These are phyloP conservation scores for Ia io DNA, from an alignment of 2,113 vertebrate genomes.

Conservation along the genomic window DNA sequence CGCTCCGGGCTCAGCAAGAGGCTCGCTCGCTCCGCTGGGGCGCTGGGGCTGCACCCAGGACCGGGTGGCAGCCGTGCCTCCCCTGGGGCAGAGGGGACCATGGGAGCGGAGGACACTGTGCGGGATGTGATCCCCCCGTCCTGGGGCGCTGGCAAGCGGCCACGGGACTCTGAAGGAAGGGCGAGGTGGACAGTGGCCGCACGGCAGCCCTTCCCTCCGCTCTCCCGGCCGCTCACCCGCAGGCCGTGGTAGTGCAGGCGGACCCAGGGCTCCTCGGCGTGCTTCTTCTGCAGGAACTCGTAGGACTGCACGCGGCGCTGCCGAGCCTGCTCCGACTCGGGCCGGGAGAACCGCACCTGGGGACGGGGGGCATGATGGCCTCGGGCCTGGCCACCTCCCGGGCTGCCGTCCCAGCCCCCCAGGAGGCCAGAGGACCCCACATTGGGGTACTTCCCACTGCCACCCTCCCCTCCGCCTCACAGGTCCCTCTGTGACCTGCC, in stretches of 20 bases:
- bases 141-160: fast-evolving
- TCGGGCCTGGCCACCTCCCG: not conserved
- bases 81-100: not conserved
- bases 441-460: not conserved
- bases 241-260: conserved; percentile 91
- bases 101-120: too few species aligned
- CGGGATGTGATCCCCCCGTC: not conserved
- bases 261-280: conserved; percentile 96
- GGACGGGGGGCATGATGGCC: not conserved
- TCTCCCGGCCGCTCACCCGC: conserved; percentile 79
- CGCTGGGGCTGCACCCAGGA: fast-evolving
- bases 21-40: not conserved
- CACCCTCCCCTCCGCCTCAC: not conserved
- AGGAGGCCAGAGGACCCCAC: not conserved
- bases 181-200: not conserved
- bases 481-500: not conserved
- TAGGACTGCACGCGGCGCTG: conserved; percentile 96
- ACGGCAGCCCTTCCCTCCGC: not conserved
- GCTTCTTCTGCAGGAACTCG: conserved; percentile 97
- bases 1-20: not conserved
- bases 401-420: not conserved
- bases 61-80: too few species aligned
- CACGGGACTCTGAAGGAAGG: not conserved
- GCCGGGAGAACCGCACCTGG: conserved; percentile 97
- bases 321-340: conserved; percentile 95